phyloP scores from a whole-genome alignment of 1,140 invertebrate species.

The Heliconius eleuchia region DNA sequence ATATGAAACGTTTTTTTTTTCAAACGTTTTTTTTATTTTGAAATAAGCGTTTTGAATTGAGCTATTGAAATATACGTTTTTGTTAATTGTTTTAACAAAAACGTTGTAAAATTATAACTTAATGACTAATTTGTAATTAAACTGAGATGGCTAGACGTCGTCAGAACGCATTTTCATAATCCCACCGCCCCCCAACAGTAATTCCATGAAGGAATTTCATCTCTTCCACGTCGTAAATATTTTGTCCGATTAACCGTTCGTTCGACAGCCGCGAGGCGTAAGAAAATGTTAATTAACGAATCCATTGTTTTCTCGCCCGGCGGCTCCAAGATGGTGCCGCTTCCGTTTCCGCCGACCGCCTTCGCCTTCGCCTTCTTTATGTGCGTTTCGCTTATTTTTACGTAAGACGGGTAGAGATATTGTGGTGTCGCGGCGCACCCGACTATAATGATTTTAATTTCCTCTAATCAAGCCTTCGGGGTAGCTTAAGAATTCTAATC shows the following conservation, averaged over 20 bases:
- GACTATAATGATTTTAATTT: conserved; percentile 81
- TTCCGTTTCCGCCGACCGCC: conserved; percentile 77
- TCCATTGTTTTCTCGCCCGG: conserved; percentile 80
- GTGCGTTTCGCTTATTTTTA: conserved; percentile 78
- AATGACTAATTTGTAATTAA: conserved; percentile 7
- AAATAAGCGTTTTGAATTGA: background rate
- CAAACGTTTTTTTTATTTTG: background rate
- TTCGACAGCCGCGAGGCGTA: conserved; percentile 82
- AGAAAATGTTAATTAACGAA: conserved; percentile 83
- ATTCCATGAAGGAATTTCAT: conserved; percentile 70
- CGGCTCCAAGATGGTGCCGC: conserved; percentile 80
- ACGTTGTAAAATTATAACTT: background rate
- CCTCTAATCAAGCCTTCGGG: conserved; percentile 80
- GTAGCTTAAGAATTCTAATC: conserved; percentile 81
- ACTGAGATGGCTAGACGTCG: conserved; percentile 29
- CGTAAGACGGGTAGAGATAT: conserved; percentile 65
- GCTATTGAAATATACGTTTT: background rate
- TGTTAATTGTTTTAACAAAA: background rate
- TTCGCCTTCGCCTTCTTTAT: conserved; percentile 81
- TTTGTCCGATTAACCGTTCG: conserved; percentile 81
- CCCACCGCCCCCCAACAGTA: conserved; percentile 49
- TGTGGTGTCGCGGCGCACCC: conserved; percentile 61
- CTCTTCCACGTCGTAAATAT: conserved; percentile 76
- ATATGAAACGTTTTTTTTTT: background rate
- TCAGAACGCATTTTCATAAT: conserved; percentile 56